Percentiles rank a stretch among this genome's conserved stretches.
Evolutionary conservation across 2,113 vertebrate species (phyloP).

Genomic region (Hippocampus comes): DNA sequence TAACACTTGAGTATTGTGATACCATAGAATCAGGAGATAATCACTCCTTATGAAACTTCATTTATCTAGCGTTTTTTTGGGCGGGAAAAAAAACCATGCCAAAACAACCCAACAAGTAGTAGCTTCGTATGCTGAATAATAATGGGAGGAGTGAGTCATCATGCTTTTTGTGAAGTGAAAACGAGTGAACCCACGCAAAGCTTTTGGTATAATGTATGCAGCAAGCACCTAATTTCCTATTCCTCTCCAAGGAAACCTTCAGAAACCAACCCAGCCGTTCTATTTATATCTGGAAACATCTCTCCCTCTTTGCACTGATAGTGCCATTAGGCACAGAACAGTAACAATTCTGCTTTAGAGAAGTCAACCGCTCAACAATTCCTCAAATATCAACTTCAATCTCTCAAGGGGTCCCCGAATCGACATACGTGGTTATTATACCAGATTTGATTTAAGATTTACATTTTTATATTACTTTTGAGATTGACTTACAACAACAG

Average conservation of each 20-base stretch:
- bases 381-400: constrained; percentile 8
- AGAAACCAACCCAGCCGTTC: constrained; percentile 57
- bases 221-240: constrained; percentile 65
- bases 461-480: not conserved
- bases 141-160: constrained; percentile 56
- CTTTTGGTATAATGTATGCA: constrained; percentile 67
- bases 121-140: constrained; percentile 59
- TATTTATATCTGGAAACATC: constrained; percentile 69
- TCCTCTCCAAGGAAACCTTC: constrained; percentile 70
- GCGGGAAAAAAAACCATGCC: not conserved
- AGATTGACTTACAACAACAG: not conserved
- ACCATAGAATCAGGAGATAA: not conserved
- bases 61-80: not conserved
- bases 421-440: not conserved
- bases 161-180: constrained; percentile 55
- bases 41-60: not conserved
- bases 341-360: constrained; percentile 8
- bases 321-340: constrained; percentile 44
- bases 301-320: constrained; percentile 57
- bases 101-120: constrained; percentile 21
- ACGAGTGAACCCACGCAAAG: constrained; percentile 61
- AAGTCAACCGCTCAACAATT: constrained; percentile 29
- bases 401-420: constrained; percentile 4
- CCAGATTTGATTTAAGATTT: not conserved
- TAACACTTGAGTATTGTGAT: too few relatives aligned